These are phyloP conservation scores for Manacus vitellinus DNA, from an alignment of 2,113 vertebrate genomes.

Conservation along the genomic window DNA sequence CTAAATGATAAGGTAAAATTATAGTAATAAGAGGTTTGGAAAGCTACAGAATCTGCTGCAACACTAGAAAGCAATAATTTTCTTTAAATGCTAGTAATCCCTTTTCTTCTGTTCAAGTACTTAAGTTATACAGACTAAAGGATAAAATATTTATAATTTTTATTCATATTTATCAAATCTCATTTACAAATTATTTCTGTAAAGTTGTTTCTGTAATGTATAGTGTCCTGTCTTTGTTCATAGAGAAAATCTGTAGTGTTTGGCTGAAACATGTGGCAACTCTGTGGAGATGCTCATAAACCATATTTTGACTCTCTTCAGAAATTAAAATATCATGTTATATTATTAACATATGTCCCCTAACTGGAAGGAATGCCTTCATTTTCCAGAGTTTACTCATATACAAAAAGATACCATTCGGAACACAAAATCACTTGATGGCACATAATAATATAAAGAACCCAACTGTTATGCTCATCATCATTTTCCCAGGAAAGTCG, in stretches of 20 bases:
- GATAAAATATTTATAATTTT: not conserved
- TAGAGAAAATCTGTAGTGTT: not conserved
- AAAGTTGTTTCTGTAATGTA: not conserved
- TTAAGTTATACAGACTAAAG: not conserved
- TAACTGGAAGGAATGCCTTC: not conserved
- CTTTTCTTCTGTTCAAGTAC: conserved; percentile 30
- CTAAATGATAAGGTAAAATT: conserved; percentile 20
- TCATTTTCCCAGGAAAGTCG: not conserved
- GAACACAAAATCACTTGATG: not conserved
- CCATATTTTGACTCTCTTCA: not conserved
- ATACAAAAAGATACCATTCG: not conserved
- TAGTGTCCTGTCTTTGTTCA: not conserved
- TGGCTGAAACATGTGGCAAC: not conserved
- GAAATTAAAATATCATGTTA: not conserved
- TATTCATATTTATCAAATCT: conserved; percentile 13
- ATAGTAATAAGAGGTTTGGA: conserved; percentile 10
- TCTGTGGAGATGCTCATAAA: not conserved
- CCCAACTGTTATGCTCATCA: not conserved
- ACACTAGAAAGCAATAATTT: conserved; percentile 54
- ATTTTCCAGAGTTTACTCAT: not conserved
- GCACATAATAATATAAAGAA: not conserved
- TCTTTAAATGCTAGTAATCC: conserved; percentile 17
- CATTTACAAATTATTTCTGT: not conserved
- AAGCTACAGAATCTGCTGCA: conserved; percentile 9
- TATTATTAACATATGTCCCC: not conserved